Evolutionary conservation across 2,888 invertebrate species (phyloP).

Genomic region (Melanargia galathea): DNA sequence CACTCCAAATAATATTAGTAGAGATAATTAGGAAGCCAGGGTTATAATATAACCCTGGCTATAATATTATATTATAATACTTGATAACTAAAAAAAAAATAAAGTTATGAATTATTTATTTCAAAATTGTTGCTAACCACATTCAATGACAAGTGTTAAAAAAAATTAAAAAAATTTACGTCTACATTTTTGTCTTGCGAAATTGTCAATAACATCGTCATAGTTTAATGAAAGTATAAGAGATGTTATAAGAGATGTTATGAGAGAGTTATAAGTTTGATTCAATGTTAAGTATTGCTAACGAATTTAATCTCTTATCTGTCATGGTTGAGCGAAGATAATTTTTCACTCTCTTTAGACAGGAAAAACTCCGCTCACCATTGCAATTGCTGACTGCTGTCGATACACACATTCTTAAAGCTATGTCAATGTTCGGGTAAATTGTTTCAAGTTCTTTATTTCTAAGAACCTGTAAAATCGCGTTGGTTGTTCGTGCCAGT

Average conservation of each 20-base stretch:
- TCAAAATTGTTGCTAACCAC: not conserved
- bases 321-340: not conserved
- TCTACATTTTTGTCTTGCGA: not conserved
- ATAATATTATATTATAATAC: not conserved
- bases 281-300: not conserved
- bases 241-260: too few species aligned
- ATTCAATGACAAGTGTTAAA: not conserved
- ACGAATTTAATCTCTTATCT: not conserved
- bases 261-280: not conserved
- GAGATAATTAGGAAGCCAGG: not conserved
- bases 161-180: not conserved
- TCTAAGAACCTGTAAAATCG: too few species aligned
- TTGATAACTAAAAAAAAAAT: not conserved
- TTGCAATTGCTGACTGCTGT: too few species aligned
- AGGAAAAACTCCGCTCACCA: not conserved
- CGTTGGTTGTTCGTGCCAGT: too few species aligned
- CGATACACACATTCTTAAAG: too few species aligned
- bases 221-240: too few species aligned
- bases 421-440: too few species aligned
- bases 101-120: not conserved
- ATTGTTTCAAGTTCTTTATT: too few species aligned
- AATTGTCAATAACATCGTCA: not conserved
- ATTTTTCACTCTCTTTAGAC: not conserved
- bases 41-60: too few species aligned
- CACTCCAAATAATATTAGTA: constrained; percentile 6